These are phyloP conservation scores for Cantharis flavilabris DNA, from an alignment of 2,888 invertebrate genomes.

Conservation along the genomic window DNA sequence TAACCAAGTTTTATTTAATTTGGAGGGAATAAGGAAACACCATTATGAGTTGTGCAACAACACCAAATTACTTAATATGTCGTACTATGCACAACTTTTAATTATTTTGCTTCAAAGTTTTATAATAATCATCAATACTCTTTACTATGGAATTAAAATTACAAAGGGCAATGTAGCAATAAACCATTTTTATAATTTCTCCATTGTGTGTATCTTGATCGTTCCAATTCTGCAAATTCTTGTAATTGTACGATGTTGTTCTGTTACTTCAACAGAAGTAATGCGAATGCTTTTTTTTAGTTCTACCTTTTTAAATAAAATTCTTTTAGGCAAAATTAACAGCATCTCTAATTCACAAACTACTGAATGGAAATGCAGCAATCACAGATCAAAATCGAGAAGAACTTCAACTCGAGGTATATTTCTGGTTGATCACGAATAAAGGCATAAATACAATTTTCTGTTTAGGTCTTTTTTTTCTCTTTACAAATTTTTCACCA, in stretches of 20 bases:
- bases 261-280: neutral
- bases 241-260: neutral
- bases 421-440: neutral
- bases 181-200: neutral
- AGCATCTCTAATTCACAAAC: neutral
- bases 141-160: neutral
- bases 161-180: neutral
- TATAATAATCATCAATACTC: neutral
- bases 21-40: neutral
- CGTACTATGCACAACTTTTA: neutral
- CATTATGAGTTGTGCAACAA: neutral
- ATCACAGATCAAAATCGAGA: neutral
- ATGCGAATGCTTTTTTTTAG: neutral
- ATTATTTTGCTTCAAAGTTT: neutral
- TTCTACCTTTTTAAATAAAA: too few relatives aligned
- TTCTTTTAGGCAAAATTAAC: neutral
- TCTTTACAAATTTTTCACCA: neutral
- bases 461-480: neutral
- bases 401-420: neutral
- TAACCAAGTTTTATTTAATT: neutral
- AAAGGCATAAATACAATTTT: neutral
- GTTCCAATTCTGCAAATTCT: neutral
- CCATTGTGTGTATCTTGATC: neutral
- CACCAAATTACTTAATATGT: neutral
- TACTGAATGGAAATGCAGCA: neutral